phyloP scores from a whole-genome alignment of 1,140 invertebrate species.

The Rhopalosiphum padi region DNA sequence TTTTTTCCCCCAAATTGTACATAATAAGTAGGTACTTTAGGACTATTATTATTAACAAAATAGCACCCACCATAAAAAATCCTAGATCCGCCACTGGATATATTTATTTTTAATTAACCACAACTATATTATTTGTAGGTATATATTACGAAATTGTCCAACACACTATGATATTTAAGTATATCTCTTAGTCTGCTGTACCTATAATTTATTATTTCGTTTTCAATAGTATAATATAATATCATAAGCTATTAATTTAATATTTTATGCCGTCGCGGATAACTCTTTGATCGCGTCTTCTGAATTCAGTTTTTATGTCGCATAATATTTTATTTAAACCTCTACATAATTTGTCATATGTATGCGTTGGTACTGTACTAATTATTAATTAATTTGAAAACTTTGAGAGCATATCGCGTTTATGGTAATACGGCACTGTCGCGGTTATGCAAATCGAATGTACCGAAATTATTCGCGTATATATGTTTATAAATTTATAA shows the following conservation, averaged over 20 bases:
- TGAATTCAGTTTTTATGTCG: not conserved
- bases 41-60: too few relatives aligned
- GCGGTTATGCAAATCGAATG: not conserved
- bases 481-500: not conserved
- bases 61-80: too few relatives aligned
- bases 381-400: constrained; percentile 19
- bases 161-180: not conserved
- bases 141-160: too few relatives aligned
- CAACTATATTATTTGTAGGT: not conserved
- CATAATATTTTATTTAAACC: not conserved
- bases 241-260: not conserved
- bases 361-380: not conserved
- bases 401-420: not conserved
- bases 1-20: too few relatives aligned
- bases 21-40: too few relatives aligned
- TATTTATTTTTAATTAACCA: too few relatives aligned
- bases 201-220: not conserved
- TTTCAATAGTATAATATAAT: not conserved
- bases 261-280: not conserved
- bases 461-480: not conserved
- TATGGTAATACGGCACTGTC: not conserved
- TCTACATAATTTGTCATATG: not conserved
- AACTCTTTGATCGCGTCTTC: too few relatives aligned
- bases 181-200: not conserved
- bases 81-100: too few relatives aligned